These are phyloP conservation scores for Thereva unica DNA, from an alignment of 2,888 invertebrate genomes.

Conservation along the genomic window DNA sequence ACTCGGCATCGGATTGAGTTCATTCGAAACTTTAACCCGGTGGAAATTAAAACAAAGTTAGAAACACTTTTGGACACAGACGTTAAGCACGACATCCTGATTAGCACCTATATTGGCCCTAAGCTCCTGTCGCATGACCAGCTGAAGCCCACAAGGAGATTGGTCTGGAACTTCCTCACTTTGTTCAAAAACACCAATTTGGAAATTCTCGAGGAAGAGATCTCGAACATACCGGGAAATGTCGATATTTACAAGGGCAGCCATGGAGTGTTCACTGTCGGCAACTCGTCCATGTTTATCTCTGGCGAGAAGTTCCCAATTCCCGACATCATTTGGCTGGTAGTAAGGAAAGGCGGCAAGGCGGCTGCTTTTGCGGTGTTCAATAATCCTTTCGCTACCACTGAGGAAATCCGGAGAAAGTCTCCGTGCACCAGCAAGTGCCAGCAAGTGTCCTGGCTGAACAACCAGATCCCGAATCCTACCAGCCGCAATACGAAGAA, in stretches of 20 bases:
- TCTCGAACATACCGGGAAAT: constrained; percentile 36
- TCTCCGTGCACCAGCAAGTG: constrained; percentile 47
- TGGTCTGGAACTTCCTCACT: constrained; percentile 49
- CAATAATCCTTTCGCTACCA: constrained; percentile 44
- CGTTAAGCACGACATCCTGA: constrained; percentile 41
- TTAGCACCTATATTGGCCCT: constrained; percentile 44
- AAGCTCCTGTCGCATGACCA: constrained; percentile 46
- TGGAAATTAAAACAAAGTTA: too few relatives aligned
- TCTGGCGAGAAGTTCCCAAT: constrained; percentile 47
- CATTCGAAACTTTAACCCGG: too few relatives aligned
- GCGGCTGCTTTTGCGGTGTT: constrained; percentile 46
- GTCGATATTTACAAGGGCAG: constrained; percentile 48
- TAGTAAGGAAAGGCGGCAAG: constrained; percentile 45
- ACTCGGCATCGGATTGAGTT: too few relatives aligned
- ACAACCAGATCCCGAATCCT: not conserved
- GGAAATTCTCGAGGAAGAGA: constrained; percentile 45
- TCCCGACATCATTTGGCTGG: constrained; percentile 48
- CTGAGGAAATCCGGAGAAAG: constrained; percentile 40
- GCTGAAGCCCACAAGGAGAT: constrained; percentile 45
- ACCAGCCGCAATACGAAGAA: not conserved
- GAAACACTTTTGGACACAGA: constrained; percentile 44
- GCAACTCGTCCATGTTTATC: constrained; percentile 22
- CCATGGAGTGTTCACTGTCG: constrained; percentile 45
- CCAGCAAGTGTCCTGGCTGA: constrained; percentile 47
- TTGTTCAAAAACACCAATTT: constrained; percentile 45